Evolutionary conservation across 2,113 vertebrate species (phyloP).

Genomic region (Zosterops hypoxanthus): DNA sequence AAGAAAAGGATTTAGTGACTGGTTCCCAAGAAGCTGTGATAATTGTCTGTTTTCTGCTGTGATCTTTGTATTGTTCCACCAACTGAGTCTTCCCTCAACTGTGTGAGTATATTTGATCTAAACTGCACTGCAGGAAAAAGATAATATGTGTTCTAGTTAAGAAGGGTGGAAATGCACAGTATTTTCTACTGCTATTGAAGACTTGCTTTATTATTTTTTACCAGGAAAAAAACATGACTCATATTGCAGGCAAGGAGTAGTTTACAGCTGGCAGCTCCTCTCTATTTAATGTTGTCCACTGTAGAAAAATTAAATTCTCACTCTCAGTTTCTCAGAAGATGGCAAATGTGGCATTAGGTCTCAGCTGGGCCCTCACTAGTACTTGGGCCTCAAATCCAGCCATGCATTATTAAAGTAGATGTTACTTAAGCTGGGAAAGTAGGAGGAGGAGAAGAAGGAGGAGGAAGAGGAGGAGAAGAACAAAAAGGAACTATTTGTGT

Average conservation of each 20-base stretch:
- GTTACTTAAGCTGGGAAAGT: neutral
- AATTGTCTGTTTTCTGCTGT: neutral
- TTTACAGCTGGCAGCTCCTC: neutral
- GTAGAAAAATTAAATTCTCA: neutral
- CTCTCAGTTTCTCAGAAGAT: neutral
- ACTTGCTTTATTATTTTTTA: neutral
- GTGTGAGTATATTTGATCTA: neutral
- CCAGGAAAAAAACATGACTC: neutral
- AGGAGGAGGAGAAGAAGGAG: neutral
- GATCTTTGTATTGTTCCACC: neutral
- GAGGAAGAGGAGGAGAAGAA: neutral
- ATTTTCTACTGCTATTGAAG: neutral
- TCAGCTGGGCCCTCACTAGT: neutral
- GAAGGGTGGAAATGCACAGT: neutral
- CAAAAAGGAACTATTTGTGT: neutral
- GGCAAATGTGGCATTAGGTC: neutral
- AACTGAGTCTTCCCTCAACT: neutral
- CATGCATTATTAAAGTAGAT: neutral
- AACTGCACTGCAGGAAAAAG: neutral
- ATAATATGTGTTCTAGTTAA: neutral
- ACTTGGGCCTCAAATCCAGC: neutral
- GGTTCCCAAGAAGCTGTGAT: neutral
- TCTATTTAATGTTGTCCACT: neutral
- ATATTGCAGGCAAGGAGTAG: neutral
- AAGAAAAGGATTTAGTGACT: neutral